A percentile compares a stretch with the other conserved stretches of the same genome.
Conservation (phyloP, 2,888 invertebrate genomes). For the Quadroppia sp. region DNA sequence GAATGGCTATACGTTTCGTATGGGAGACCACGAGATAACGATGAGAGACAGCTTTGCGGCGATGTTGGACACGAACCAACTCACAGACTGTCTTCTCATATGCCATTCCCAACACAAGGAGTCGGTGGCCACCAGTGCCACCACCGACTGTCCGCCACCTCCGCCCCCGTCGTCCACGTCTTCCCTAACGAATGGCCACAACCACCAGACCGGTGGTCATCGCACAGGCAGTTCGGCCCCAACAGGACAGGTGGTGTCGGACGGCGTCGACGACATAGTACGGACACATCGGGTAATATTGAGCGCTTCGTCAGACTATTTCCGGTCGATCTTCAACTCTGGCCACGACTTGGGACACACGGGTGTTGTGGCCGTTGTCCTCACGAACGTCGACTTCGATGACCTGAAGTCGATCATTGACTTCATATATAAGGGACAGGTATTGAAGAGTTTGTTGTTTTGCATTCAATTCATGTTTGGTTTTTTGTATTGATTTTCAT, state of each 20-base stretch:
- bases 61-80: constrained; percentile 24
- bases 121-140: too few species aligned
- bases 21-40: constrained; percentile 30
- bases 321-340: neutral
- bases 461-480: too few species aligned
- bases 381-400: constrained; percentile 10
- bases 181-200: neutral
- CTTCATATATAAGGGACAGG: constrained; percentile 33
- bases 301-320: constrained; percentile 16
- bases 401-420: neutral
- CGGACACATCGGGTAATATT: constrained; percentile 27
- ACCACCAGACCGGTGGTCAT: neutral
- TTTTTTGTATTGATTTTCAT: too few species aligned
- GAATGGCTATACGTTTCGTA: constrained; percentile 17
- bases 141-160: neutral
- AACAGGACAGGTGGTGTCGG: neutral
- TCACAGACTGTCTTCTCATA: constrained; percentile 15
- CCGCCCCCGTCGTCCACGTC: neutral
- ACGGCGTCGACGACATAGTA: too few species aligned
- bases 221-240: neutral
- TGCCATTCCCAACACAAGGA: neutral
- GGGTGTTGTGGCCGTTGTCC: neutral
- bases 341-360: too few species aligned
- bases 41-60: constrained; percentile 23
- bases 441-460: too few species aligned